A percentile compares a stretch with the other conserved stretches of the same genome.
Evolutionary conservation across 2,797 vertebrate species (phyloP).

Genomic region (Eulemur coronatus): DNA sequence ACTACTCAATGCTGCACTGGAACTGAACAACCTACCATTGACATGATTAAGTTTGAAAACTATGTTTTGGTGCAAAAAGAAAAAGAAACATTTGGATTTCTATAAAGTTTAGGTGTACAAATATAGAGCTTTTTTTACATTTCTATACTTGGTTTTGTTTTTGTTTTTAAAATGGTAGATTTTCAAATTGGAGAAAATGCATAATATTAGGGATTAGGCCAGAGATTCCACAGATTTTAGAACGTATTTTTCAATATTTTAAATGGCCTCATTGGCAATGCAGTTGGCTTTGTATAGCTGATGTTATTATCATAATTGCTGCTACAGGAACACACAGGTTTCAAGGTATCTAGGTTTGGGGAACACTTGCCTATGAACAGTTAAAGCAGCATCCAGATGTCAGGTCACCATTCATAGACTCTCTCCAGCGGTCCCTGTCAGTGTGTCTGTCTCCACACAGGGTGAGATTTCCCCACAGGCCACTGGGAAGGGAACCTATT

Average conservation of each 20-base stretch:
- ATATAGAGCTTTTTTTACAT: background rate
- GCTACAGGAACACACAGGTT: background rate
- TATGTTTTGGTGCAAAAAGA: constrained; percentile 1
- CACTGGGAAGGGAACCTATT: background rate
- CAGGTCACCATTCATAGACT: background rate
- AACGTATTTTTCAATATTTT: constrained; percentile 45
- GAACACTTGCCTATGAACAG: background rate
- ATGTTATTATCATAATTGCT: background rate
- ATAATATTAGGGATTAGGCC: background rate
- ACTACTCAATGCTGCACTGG: background rate
- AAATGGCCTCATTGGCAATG: constrained; percentile 16
- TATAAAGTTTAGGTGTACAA: constrained; percentile 27
- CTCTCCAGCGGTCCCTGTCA: background rate
- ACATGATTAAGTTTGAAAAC: background rate
- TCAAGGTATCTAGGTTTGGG: background rate
- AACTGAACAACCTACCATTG: constrained; percentile 2
- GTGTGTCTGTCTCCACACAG: background rate
- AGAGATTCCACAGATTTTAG: background rate
- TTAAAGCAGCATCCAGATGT: background rate
- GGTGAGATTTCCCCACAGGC: background rate
- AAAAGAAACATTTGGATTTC: background rate
- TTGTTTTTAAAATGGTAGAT: background rate
- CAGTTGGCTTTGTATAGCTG: background rate
- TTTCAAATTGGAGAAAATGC: background rate
- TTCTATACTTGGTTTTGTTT: background rate